phyloP scores from a whole-genome alignment of 2,888 invertebrate genomes.

The Thymelicus lineola region DNA sequence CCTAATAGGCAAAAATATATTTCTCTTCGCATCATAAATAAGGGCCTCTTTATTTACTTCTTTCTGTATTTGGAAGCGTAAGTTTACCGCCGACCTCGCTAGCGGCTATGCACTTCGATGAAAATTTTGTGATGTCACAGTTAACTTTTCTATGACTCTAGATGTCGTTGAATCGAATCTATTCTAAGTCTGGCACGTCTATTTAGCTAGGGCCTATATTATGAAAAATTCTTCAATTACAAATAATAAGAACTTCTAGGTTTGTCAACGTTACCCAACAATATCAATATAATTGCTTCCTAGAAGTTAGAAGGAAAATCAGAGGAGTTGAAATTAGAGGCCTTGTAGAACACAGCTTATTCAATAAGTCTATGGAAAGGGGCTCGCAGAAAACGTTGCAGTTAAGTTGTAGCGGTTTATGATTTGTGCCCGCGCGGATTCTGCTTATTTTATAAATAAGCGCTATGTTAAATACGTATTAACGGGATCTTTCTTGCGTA shows the following conservation, averaged over 20 bases:
- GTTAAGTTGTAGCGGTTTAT: conserved; percentile 37
- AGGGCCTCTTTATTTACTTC: too few relatives aligned
- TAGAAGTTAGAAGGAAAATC: conserved; percentile 19
- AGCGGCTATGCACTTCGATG: too few relatives aligned
- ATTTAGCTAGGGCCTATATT: neutral
- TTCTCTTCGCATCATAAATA: too few relatives aligned
- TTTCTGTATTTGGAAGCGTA: too few relatives aligned
- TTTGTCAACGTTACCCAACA: conserved; percentile 50
- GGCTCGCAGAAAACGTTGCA: conserved; percentile 29
- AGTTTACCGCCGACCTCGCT: too few relatives aligned
- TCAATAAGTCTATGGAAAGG: conserved; percentile 31
- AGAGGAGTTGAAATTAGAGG: conserved; percentile 6
- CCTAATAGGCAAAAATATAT: too few relatives aligned
- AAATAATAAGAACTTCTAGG: conserved; percentile 49
- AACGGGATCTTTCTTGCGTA: conserved; percentile 26
- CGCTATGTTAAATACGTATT: conserved; percentile 28
- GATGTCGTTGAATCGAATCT: too few relatives aligned
- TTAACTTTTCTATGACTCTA: too few relatives aligned
- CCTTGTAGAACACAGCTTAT: conserved; percentile 27
- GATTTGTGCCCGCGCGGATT: conserved; percentile 27
- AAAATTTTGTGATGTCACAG: too few relatives aligned
- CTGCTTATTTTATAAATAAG: conserved; percentile 35
- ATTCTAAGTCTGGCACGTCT: too few relatives aligned
- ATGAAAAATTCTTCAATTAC: conserved; percentile 46
- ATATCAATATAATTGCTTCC: conserved; percentile 12